These are phyloP conservation scores for Ectemnius continuus DNA, from an alignment of 2,888 invertebrate species.

Conservation along the genomic window DNA sequence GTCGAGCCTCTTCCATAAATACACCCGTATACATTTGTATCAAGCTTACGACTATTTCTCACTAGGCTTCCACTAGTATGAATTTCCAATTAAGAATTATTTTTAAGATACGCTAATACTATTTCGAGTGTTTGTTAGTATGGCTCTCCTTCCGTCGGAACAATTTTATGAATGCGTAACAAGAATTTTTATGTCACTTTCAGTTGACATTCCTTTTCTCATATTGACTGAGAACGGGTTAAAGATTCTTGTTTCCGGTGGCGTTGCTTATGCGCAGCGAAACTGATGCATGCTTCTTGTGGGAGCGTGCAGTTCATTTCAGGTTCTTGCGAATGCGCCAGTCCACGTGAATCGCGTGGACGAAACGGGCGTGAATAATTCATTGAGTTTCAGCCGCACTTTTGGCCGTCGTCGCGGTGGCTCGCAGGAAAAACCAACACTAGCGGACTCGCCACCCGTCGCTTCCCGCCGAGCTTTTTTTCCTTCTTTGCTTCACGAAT, in stretches of 20 bases:
- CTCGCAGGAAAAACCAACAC: constrained; percentile 36
- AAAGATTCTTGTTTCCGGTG: no score
- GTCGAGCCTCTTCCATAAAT: background rate
- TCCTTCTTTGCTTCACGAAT: constrained; percentile 50
- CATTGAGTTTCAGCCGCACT: constrained; percentile 48
- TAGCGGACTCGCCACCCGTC: constrained; percentile 15
- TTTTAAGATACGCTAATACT: background rate
- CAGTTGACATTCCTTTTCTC: no score
- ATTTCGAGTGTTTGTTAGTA: background rate
- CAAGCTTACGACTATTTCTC: no score
- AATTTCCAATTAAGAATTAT: background rate
- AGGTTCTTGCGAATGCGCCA: background rate
- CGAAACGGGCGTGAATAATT: constrained; percentile 60
- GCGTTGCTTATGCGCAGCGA: no score
- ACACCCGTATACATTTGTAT: no score
- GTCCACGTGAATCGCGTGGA: constrained; percentile 26
- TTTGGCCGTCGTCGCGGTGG: constrained; percentile 26
- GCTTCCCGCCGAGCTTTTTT: constrained; percentile 18
- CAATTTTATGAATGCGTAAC: no score
- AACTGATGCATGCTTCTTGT: no score
- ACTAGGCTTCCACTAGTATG: no score
- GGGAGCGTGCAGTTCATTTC: background rate
- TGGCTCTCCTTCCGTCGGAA: background rate
- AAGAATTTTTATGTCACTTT: no score
- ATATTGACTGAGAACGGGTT: no score